These are phyloP conservation scores for Micrasema longulum DNA, from an alignment of 1,140 invertebrate genomes.

Conservation along the genomic window DNA sequence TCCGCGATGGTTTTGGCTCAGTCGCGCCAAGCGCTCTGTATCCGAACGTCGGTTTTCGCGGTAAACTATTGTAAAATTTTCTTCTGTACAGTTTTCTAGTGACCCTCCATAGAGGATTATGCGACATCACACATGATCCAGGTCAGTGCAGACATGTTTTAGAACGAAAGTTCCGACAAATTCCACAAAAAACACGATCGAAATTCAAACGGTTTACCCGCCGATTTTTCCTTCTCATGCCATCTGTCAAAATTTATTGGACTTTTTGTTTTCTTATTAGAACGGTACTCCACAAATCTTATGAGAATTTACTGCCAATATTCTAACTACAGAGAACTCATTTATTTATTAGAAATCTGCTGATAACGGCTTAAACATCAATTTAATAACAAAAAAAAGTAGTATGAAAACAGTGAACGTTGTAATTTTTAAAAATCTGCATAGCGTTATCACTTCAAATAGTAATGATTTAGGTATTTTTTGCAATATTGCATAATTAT, in stretches of 20 bases:
- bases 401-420: too few species aligned
- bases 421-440: too few species aligned
- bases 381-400: too few species aligned
- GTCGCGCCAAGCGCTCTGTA: constrained; percentile 38
- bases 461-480: too few species aligned
- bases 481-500: too few species aligned
- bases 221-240: constrained; percentile 3
- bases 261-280: constrained; percentile 27
- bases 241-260: constrained; percentile 16
- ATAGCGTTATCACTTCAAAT: too few species aligned
- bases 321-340: too few species aligned
- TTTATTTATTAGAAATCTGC: too few species aligned
- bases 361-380: too few species aligned
- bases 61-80: constrained; percentile 28
- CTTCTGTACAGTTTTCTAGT: constrained; percentile 30
- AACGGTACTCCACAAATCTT: not conserved
- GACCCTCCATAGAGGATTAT: constrained; percentile 41
- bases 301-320: not conserved
- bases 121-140: constrained; percentile 48
- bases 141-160: constrained; percentile 40
- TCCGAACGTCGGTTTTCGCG: constrained; percentile 43
- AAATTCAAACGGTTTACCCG: constrained; percentile 7
- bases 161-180: not conserved
- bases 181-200: not conserved
- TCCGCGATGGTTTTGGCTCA: constrained; percentile 29